Base-by-base conservation (phyloP, 2,797 vertebrate species). In the Loris lydekkerianus region DNA sequence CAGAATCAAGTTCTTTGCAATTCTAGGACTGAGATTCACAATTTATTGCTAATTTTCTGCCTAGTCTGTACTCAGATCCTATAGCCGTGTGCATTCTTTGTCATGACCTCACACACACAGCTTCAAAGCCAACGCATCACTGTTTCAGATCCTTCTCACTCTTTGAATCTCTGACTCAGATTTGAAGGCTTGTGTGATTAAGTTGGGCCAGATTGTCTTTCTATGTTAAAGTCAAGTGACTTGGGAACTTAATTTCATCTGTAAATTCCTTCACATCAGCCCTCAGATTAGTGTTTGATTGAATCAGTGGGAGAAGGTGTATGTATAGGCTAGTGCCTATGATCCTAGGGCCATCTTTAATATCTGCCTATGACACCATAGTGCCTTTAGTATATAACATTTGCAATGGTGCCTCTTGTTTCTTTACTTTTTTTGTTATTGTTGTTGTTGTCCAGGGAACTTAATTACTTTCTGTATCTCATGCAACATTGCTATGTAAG, bases 391-490 rank as follows among this genome's bases (percentile, higher is more conserved):
- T 7, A 49, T 25, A 10, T 18, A 75, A 11, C 8, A 83, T 86
- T 84, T 93, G 23, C 37, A 65, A 3, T 37, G n/a, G 4, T 60
- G 2, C 10, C 21, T 77, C 60, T n/a, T 63, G 58, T 63, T 89
- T 93, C 63, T 53, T 83, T 15, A 31, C 46, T 53, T 53, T 53
- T 14, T 53, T 53, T 46, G 43, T 46, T 46, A 10, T 46, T 46
- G 49, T 49, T 49, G 13, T 80, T 92, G 25, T 18, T 13, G 10
- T 83, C 0, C 37, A 67, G 63, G 21, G 5, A 93, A 27, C 2
- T 89, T 72, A 25, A 86, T 72, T 83, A 69, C 90, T 94, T 93
- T 63, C 60, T 49, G 10, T 61, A 8, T 80, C 21, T 69, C 31
- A 34, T 63, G 46, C 29, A 80, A 70, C 34, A 94, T 87, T 93